Percentiles rank a stretch among this genome's conserved stretches.
These are phyloP conservation scores for Lepidiolamprologus cunningtoni DNA, from an alignment of 2,113 vertebrate genomes.

Conservation along the genomic window DNA sequence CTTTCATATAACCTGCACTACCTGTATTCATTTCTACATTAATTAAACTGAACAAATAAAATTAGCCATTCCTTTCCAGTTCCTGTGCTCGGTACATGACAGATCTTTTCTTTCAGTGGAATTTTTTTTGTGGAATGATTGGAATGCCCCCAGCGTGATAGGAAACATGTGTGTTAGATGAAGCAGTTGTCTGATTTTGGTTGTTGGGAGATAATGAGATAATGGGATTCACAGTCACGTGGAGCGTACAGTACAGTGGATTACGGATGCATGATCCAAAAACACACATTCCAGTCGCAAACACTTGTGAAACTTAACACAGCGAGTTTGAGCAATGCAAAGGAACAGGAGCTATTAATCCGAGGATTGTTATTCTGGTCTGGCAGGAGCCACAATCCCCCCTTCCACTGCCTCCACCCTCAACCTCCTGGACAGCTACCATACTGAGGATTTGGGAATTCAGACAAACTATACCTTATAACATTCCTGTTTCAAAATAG, in stretches of 20 bases:
- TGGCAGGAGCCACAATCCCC: conserved; percentile 3
- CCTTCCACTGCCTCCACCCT: background rate
- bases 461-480: conserved; percentile 3
- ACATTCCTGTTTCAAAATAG: background rate
- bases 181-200: conserved; percentile 2
- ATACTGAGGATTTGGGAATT: background rate
- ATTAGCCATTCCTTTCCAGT: background rate
- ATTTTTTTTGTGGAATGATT: conserved; percentile 12
- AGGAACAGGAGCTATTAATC: conserved; percentile 12
- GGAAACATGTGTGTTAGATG: conserved; percentile 58
- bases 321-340: background rate
- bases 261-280: background rate
- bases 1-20: background rate
- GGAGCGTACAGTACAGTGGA: background rate
- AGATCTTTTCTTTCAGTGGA: background rate
- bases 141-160: conserved; percentile 50
- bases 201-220: conserved; percentile 32
- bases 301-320: conserved; percentile 6
- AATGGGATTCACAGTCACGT: conserved; percentile 32
- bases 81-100: background rate
- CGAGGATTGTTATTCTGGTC: conserved; percentile 27
- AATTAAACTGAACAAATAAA: background rate
- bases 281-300: background rate
- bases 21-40: background rate
- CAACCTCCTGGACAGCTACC: background rate